phyloP scores from a whole-genome alignment of 2,113 vertebrate genomes.

The Corythoichthys haematopterus region DNA sequence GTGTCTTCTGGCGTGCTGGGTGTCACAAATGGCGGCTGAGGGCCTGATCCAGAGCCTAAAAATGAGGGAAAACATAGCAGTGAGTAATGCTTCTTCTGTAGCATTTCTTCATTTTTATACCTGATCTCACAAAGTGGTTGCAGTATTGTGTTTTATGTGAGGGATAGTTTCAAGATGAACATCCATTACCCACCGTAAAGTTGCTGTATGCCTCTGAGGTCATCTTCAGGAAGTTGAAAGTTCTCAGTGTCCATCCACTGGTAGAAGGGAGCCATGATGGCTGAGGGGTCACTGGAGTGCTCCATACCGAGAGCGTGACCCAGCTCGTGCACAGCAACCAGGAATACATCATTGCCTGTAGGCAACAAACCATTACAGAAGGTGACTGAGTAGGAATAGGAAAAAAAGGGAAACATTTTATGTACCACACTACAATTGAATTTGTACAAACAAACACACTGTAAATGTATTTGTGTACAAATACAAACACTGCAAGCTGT shows the following conservation, averaged over 20 bases:
- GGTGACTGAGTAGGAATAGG: background rate
- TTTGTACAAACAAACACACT: background rate
- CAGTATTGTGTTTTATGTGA: background rate
- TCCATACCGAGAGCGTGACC: constrained; percentile 87
- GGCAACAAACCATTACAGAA: constrained; percentile 4
- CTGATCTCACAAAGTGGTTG: no score
- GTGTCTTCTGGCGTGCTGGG: constrained; percentile 45
- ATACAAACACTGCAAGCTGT: background rate
- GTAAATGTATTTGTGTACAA: background rate
- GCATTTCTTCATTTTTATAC: background rate
- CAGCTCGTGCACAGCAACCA: constrained; percentile 86
- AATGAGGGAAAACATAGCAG: background rate
- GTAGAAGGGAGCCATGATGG: constrained; percentile 92
- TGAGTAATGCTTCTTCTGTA: background rate
- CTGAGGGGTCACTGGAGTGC: constrained; percentile 85
- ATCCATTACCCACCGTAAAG: constrained; percentile 73
- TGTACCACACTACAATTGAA: no score
- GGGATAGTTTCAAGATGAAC: background rate
- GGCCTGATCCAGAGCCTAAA: constrained; percentile 60
- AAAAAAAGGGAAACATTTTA: background rate
- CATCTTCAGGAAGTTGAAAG: constrained; percentile 83
- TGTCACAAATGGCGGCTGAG: constrained; percentile 52
- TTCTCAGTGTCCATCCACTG: constrained; percentile 92
- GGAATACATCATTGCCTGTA: constrained; percentile 84
- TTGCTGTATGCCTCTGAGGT: constrained; percentile 82